Evolutionary conservation across 1,140 invertebrate genomes (phyloP).

Genomic region (Bilobella aurantiaca): DNA sequence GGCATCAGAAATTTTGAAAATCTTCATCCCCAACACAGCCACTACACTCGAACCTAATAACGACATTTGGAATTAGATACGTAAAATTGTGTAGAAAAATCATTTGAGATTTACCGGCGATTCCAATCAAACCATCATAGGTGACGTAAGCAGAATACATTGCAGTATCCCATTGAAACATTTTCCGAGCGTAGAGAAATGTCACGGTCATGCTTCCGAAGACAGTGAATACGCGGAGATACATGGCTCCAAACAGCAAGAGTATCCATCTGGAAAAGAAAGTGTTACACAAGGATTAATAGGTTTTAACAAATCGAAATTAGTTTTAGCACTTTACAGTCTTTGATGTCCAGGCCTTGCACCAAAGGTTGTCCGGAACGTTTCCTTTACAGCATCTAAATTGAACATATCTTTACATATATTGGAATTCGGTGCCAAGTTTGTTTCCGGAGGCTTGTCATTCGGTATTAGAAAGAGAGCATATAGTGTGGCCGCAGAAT

Average conservation of each 20-base stretch:
- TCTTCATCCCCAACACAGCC: constrained; percentile 6
- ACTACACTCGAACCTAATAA: background rate
- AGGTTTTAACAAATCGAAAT: background rate
- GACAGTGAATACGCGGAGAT: constrained; percentile 8
- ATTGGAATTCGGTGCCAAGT: background rate
- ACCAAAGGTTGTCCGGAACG: background rate
- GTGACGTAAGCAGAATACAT: constrained; percentile 7
- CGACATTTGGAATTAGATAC: background rate
- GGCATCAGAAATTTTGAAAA: background rate
- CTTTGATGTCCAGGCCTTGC: background rate
- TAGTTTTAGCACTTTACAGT: background rate
- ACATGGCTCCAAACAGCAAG: background rate
- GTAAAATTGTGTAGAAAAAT: background rate
- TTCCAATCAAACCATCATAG: background rate
- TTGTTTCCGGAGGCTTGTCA: constrained; percentile 1
- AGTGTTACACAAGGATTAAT: background rate
- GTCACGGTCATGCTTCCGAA: background rate
- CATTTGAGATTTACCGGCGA: background rate
- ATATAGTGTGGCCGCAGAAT: background rate
- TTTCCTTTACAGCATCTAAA: constrained; percentile 17
- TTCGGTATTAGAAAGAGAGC: background rate
- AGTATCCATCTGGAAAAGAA: constrained; percentile 11
- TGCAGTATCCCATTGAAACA: constrained; percentile 12
- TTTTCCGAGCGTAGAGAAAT: constrained; percentile 17
- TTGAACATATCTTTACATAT: constrained; percentile 17